Evolutionary conservation across 1,140 invertebrate genomes (phyloP).

Genomic region (Heliconius nattereri): DNA sequence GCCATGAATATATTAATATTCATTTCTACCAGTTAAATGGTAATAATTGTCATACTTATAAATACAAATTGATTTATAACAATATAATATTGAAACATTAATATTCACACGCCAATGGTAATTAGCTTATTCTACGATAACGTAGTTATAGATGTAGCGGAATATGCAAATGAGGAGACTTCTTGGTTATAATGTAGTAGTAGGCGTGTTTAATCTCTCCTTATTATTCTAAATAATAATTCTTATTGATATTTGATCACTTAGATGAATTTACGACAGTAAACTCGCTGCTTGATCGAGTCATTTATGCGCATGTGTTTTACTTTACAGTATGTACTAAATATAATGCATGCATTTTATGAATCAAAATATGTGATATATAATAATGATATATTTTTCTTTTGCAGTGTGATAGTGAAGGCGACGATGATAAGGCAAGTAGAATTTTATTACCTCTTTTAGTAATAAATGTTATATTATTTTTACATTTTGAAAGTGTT

Average conservation of each 20-base stretch:
- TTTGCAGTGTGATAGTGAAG: slow-evolving; percentile 94
- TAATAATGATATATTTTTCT: slow-evolving; percentile 51
- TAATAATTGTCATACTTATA: slow-evolving; percentile 1
- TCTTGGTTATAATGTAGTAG: slow-evolving; percentile 39
- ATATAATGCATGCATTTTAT: neutral
- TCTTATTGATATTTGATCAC: slow-evolving; percentile 38
- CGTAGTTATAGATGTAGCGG: slow-evolving; percentile 35
- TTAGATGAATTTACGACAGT: slow-evolving; percentile 18
- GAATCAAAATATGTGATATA: neutral
- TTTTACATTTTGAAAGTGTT: too few species aligned
- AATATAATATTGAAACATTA: slow-evolving; percentile 33
- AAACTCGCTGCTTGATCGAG: neutral
- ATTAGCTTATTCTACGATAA: slow-evolving; percentile 41
- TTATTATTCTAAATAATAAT: slow-evolving; percentile 38
- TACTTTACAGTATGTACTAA: neutral
- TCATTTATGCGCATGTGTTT: slow-evolving; percentile 28
- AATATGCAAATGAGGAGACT: slow-evolving; percentile 42
- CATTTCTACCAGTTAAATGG: slow-evolving; percentile 1
- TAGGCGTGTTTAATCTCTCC: slow-evolving; percentile 43
- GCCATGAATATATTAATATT: slow-evolving; percentile 17
- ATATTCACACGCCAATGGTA: slow-evolving; percentile 39
- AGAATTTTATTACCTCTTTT: slow-evolving; percentile 48
- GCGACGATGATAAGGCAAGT: slow-evolving; percentile 92
- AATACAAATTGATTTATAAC: slow-evolving; percentile 27
- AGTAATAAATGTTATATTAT: neutral